phyloP scores from a whole-genome alignment of 2,888 invertebrate genomes.

The Acleris emargana region DNA sequence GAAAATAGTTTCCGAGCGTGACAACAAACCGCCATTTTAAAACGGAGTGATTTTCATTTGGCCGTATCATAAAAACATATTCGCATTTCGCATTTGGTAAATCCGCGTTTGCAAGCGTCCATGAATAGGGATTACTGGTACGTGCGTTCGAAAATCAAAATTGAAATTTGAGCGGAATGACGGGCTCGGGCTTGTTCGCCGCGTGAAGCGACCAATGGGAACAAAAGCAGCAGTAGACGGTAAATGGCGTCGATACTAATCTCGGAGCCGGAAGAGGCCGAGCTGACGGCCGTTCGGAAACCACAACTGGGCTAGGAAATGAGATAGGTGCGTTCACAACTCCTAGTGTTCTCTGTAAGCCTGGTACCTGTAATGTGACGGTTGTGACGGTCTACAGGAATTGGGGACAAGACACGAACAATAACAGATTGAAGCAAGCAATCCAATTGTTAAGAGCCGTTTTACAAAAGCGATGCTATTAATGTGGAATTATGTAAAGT shows the following conservation, averaged over 20 bases:
- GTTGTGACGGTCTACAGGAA: slow-evolving; percentile 58
- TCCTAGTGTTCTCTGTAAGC: slow-evolving; percentile 58
- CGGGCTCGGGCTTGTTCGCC: slow-evolving; percentile 34
- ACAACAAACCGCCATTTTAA: slow-evolving; percentile 39
- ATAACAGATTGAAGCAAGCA: too few relatives aligned
- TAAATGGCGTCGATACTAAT: slow-evolving; percentile 81
- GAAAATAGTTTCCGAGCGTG: slow-evolving; percentile 63
- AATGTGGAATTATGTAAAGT: too few relatives aligned
- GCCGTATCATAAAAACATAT: slow-evolving; percentile 37
- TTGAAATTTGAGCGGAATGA: slow-evolving; percentile 40
- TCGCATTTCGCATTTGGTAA: slow-evolving; percentile 35
- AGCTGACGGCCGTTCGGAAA: slow-evolving; percentile 78
- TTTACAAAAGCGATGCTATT: neutral
- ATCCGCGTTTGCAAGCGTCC: slow-evolving; percentile 28
- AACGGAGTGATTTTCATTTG: slow-evolving; percentile 36
- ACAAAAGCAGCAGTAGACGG: slow-evolving; percentile 73
- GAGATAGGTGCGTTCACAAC: slow-evolving; percentile 78
- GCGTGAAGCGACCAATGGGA: slow-evolving; percentile 65
- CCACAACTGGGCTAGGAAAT: slow-evolving; percentile 83
- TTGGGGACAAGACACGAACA: slow-evolving; percentile 52
- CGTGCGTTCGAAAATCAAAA: slow-evolving; percentile 39
- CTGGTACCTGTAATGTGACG: slow-evolving; percentile 50
- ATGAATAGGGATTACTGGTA: slow-evolving; percentile 38
- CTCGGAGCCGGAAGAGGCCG: slow-evolving; percentile 78
- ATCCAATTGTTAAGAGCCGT: slow-evolving; percentile 18